Evolutionary conservation across 2,113 vertebrate species (phyloP), one percentile per base, ranked within the genome.

Genomic region (Lophochroa leadbeateri): DNA sequence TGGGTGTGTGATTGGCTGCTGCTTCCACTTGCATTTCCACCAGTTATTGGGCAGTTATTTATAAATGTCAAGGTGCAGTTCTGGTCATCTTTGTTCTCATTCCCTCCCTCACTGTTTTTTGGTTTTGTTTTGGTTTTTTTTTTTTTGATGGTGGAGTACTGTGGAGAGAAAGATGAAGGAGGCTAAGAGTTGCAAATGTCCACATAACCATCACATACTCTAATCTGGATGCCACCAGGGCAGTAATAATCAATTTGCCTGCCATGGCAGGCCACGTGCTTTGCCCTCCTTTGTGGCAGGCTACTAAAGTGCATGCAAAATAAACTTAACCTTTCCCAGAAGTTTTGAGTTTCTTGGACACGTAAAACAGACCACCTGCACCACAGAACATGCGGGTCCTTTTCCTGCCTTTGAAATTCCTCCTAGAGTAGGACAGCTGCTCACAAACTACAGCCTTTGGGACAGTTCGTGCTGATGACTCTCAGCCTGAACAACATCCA

Each of bases 1-100:
- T 52, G 24, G 10, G 20, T 80, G 27, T 61, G 27, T 69, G 78
- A 37, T 31, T 83, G 68, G 88, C 60, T 93, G 14, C 63, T 89
- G 28, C 61, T 71, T 76, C 75, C 61, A 53, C 57, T 87, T 91
- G 35, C 18, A 43, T 71, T 93, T 90, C 44, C n/a, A 88, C 47
- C 19, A 88, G 44, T 68, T 69, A 82, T 44, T 76, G 37, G 24
- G 16, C 4, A 2, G 44, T 77, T 75, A 68, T 68, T 87, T 84
- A n/a, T 69, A 87, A 70, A 43, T 44, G 39, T 23, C 29, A n/a
- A 12, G 2, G 18, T 44, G 13, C 24, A 41, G 49, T 52, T 86
- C 35, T 88, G 18, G 11, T 55, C 43, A 35, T 13, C 50, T 71
- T 82, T 53, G 68, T 68, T 75, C 13, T 71, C 23, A 19, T 72